Percentiles rank a stretch among this genome's conserved stretches.
Conservation (phyloP, 2,113 vertebrate genomes). For the Taurulus bubalis region DNA sequence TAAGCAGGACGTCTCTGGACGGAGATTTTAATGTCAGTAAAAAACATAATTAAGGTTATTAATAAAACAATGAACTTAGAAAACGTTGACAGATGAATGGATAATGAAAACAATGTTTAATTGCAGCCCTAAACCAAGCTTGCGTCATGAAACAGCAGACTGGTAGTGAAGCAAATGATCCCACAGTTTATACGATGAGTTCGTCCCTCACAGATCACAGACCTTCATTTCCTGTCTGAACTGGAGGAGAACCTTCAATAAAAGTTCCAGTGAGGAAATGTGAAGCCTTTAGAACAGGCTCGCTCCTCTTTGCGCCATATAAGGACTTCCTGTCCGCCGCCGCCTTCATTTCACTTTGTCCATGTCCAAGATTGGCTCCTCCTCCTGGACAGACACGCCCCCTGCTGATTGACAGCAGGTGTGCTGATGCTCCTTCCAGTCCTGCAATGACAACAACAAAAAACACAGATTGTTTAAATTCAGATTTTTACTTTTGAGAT, state of each 20-base stretch:
- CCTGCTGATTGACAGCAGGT: conserved; percentile 88
- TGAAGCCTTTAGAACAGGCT: neutral
- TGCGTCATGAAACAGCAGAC: neutral
- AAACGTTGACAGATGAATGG: neutral
- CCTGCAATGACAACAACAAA: conserved; percentile 81
- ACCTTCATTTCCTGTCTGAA: neutral
- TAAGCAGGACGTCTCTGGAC: neutral
- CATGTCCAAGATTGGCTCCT: conserved; percentile 88
- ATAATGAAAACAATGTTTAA: neutral
- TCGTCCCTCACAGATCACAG: neutral
- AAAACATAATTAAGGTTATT: neutral
- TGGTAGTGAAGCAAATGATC: too few species aligned
- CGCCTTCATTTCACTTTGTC: conserved; percentile 86
- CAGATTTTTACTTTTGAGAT: neutral
- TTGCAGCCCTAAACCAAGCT: neutral
- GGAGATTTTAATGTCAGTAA: neutral
- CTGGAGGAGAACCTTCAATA: conserved; percentile 1
- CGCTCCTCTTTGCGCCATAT: neutral
- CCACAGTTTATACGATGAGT: neutral
- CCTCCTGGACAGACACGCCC: conserved; percentile 84
- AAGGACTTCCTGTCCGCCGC: conserved; percentile 7
- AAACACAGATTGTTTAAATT: too few species aligned
- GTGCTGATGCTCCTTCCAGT: conserved; percentile 99
- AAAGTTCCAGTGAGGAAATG: neutral
- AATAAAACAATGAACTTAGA: neutral